Base-by-base conservation (phyloP, 2,113 vertebrate species). In the Microtus pennsylvanicus region DNA sequence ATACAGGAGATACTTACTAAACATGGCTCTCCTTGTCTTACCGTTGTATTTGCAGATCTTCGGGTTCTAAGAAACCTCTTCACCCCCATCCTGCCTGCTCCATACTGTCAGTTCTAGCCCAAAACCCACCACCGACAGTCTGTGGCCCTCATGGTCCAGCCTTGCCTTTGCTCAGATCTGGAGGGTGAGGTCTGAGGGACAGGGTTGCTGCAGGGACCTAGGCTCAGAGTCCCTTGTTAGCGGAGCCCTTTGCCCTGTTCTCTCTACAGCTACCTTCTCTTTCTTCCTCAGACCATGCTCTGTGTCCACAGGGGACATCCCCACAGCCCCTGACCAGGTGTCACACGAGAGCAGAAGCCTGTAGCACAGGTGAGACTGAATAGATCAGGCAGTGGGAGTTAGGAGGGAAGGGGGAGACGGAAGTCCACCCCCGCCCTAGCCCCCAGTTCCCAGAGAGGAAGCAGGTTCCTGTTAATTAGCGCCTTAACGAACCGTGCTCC, bases 381-480 rank as follows among this genome's bases (percentile, higher is more conserved):
- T 21, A 33, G 47, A 52, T 13, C 80, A 52, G 89, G 5, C 10
- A 30, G 81, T 55, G 77, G 91, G 52, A 52, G 47, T 47, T 2
- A 42, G 65, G 78, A 38, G 47, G 87, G 19, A 11, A 38, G n/a
- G 85, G 65, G 72, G 93, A 91, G 75, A 63, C 17, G 0, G 22
- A 63, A 83, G 81, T 52, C 93, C 76, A 16, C 90, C 65, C 33
- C 38, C 58, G 45, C 38, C 38, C 7, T 1, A 47, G 87, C 9
- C 65, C 67, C 63, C 8, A n/a, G 21, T 77, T 58, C 19, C 74
- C 42, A 50, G 45, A 87, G 90, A 76, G 8, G 21, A 65, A 91
- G 69, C 33, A 77, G 3, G 1, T 96, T 98, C 94, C 92, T 61
- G 81, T 93, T 97, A 97, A 98, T 98, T 97, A 98, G 96, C 6